A percentile compares a stretch with the other conserved stretches of the same genome.
phyloP scores from a whole-genome alignment of 2,113 vertebrate genomes.

The Ovis canadensis region DNA sequence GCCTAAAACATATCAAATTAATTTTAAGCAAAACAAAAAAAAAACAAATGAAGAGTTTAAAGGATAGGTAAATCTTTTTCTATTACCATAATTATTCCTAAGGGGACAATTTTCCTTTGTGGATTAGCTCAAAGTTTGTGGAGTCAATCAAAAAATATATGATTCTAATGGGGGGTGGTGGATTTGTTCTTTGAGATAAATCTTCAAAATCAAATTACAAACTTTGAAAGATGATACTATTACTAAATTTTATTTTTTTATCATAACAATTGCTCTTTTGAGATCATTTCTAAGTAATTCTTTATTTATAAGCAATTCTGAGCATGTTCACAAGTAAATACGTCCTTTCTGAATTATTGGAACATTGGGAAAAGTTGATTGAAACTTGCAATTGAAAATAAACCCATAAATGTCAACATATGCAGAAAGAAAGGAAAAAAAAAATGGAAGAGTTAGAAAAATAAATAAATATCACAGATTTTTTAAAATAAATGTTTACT shows the following conservation, averaged over 20 bases:
- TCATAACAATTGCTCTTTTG: background rate
- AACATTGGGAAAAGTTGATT: background rate
- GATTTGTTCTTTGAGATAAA: background rate
- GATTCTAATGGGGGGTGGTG: background rate
- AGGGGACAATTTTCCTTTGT: background rate
- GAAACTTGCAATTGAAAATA: background rate
- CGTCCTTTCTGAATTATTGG: background rate
- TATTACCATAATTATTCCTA: background rate
- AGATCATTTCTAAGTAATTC: background rate
- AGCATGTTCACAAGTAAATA: background rate
- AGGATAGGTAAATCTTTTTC: background rate
- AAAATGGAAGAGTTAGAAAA: background rate
- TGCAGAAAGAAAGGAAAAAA: background rate
- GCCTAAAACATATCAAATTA: background rate
- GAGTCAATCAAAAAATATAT: background rate
- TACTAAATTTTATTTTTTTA: background rate
- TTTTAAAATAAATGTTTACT: background rate
- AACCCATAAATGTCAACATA: background rate
- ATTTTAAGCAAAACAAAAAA: background rate
- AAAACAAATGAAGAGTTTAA: background rate
- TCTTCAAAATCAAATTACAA: background rate
- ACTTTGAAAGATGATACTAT: background rate
- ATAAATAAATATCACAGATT: background rate
- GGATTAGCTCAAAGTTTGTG: background rate
- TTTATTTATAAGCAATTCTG: background rate